These are phyloP conservation scores for Ryuthela nishihirai DNA, from an alignment of 2,888 invertebrate genomes.

Conservation along the genomic window DNA sequence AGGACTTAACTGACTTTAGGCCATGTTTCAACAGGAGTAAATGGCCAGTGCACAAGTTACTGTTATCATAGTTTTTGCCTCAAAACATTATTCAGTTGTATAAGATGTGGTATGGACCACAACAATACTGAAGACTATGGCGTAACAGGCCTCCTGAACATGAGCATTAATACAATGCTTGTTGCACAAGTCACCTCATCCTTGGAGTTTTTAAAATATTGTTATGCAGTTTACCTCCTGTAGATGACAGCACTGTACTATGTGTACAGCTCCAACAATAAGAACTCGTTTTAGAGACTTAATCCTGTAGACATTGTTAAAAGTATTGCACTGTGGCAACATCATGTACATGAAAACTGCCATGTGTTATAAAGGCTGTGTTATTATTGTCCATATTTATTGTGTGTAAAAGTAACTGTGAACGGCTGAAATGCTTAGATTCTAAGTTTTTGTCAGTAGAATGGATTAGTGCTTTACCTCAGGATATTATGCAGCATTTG, in stretches of 20 bases:
- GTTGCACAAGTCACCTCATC: constrained; percentile 20
- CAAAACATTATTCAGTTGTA: too few species aligned
- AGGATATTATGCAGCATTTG: constrained; percentile 1
- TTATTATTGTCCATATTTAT: constrained; percentile 7
- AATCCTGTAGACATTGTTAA: constrained; percentile 31
- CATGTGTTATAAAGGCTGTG: constrained; percentile 4
- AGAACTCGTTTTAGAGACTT: constrained; percentile 8
- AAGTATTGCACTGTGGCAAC: constrained; percentile 26
- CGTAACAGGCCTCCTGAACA: too few species aligned
- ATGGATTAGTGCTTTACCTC: too few species aligned
- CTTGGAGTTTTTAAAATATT: constrained; percentile 20
- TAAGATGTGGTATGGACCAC: too few species aligned
- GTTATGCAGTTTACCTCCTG: constrained; percentile 22
- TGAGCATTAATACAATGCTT: constrained; percentile 14
- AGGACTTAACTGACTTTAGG: too few species aligned
- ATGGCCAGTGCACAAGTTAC: too few species aligned
- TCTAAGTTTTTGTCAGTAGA: neutral
- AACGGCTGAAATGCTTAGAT: neutral
- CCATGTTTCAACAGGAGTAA: too few species aligned
- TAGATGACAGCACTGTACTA: constrained; percentile 28
- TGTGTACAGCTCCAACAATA: constrained; percentile 27
- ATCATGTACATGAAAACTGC: neutral
- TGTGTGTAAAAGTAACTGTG: constrained; percentile 4
- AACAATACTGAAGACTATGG: too few species aligned
- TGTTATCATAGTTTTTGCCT: too few species aligned